Evolutionary conservation across 2,888 invertebrate species (phyloP), one percentile per base, ranked within the genome.

Genomic region (Patella ulyssiponensis): DNA sequence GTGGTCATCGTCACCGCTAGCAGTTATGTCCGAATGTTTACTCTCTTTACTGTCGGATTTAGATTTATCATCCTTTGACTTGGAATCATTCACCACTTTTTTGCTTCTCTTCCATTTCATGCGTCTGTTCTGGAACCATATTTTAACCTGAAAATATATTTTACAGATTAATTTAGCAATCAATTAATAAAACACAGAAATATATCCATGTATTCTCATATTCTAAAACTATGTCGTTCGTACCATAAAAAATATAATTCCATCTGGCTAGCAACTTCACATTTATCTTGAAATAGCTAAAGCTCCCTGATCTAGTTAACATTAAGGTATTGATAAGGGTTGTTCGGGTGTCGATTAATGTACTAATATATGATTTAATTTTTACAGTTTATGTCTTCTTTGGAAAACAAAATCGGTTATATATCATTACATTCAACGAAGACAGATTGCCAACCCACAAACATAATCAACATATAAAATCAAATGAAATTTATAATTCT

Each of bases 71-170:
- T 78, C 73, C 27, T 81, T 81, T 1, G 75, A 27, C 71, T 83
- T 85, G 7, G 83, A 79, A 58, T 88, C 89, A 69, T 86, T 96
- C 91, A 97, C 97, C 0, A 97, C 97, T 89, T 98, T 98, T 94
- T 98, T 98, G 83, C 97, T 98, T 15, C 99, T 93, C 92, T 99
- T 99, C 98, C 98, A 98, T 91, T 98, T 98, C 98, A 98, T 98
- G 87, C 98, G 94, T 74, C 98, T 94, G 92, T 98, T 98, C 94
- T 99, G 98, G 92, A 99, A 99, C 98, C 98, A 98, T 88, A 98
- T 98, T 94, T 98, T 98, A 82, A 98, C 98, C 96, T 98, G 80
- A 23, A 77, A 80, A 94, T 53, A 87, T 91, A 73, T 44, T 44
- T 44, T 44, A 44, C 9, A 44, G 7, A 44, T 44, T 44, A 44